These are phyloP conservation scores for Thaumatotibia leucotreta DNA, from an alignment of 1,140 invertebrate species.

Conservation along the genomic window DNA sequence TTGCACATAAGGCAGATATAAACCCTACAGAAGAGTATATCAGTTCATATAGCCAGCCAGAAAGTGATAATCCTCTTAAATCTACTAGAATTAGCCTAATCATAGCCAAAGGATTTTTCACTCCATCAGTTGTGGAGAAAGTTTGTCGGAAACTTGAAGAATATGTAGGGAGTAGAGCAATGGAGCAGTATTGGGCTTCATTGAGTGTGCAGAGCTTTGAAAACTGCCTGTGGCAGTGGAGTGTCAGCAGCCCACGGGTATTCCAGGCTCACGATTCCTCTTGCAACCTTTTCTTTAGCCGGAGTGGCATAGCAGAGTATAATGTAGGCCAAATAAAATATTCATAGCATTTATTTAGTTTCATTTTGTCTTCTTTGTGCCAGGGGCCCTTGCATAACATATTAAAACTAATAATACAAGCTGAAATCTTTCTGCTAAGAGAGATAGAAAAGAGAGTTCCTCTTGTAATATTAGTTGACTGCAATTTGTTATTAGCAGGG, in stretches of 20 bases:
- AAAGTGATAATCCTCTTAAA: constrained; percentile 39
- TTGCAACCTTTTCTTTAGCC: constrained; percentile 50
- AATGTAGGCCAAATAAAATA: constrained; percentile 61
- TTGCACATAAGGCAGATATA: constrained; percentile 44
- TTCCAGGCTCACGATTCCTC: constrained; percentile 58
- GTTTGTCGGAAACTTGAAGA: constrained; percentile 33
- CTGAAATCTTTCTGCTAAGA: too few species aligned
- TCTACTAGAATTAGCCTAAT: constrained; percentile 45
- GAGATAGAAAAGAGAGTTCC: too few species aligned
- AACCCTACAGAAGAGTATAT: constrained; percentile 42
- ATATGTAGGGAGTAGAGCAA: constrained; percentile 40
- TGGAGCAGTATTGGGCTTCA: constrained; percentile 50
- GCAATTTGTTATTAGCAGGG: too few species aligned
- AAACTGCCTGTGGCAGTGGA: constrained; percentile 51
- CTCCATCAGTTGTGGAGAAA: constrained; percentile 36
- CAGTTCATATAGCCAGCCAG: constrained; percentile 50
- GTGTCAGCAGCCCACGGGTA: constrained; percentile 29
- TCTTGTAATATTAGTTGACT: too few species aligned
- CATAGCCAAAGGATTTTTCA: constrained; percentile 51
- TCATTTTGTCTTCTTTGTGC: constrained; percentile 19
- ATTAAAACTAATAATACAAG: too few species aligned
- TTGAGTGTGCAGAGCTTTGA: constrained; percentile 59
- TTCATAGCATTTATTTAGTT: constrained; percentile 33
- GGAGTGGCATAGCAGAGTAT: constrained; percentile 33
- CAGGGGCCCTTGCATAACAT: too few species aligned